Percentiles rank a stretch among this genome's conserved stretches.
Conservation (phyloP, 1,140 invertebrate species). For the Oncopodura yosiiana region DNA sequence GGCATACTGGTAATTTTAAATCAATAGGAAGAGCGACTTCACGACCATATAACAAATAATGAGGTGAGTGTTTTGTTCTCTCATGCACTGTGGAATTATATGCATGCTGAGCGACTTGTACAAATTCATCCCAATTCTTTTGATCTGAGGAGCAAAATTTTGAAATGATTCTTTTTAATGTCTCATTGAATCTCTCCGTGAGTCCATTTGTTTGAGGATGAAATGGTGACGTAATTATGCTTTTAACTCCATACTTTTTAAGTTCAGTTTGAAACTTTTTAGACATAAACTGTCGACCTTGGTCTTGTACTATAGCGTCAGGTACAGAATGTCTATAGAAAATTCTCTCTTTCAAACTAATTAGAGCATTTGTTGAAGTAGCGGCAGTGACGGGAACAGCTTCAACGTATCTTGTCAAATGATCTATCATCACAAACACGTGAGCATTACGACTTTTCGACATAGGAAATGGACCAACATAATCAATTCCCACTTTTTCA, state of each 20-base stretch:
- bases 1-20: not conserved
- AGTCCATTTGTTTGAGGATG: not conserved
- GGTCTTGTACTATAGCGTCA: constrained; percentile 2
- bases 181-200: not conserved
- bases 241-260: constrained; percentile 2
- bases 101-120: not conserved
- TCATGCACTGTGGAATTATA: not conserved
- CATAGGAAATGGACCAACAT: constrained; percentile 13
- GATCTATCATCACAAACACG: constrained; percentile 10
- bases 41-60: not conserved
- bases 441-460: constrained; percentile 1
- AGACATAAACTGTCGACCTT: constrained; percentile 1
- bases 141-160: not conserved
- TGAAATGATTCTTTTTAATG: not conserved
- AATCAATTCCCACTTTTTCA: constrained; percentile 13
- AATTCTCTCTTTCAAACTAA: not conserved
- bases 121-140: not conserved
- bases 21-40: not conserved
- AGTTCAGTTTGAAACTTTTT: not conserved
- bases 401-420: constrained; percentile 14
- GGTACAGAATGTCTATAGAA: constrained; percentile 14
- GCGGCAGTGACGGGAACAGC: not conserved
- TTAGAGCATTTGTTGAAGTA: not conserved
- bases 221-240: constrained; percentile 1
- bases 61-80: not conserved